Evolutionary conservation across 2,113 vertebrate genomes (phyloP).

Genomic region (Vidua chalybeata): DNA sequence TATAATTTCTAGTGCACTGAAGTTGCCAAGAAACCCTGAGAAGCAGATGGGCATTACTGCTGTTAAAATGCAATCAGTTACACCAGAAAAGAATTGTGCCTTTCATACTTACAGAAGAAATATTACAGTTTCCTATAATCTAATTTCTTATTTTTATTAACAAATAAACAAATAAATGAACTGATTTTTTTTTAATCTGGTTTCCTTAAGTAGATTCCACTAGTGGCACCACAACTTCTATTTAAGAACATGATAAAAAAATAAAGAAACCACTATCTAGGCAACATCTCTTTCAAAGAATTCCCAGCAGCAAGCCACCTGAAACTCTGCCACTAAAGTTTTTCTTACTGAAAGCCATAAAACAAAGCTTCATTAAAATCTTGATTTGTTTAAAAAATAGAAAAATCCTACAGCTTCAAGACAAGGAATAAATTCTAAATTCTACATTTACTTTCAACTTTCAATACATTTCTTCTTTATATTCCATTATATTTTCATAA

Average conservation of each 20-base stretch:
- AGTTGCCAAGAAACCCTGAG: slow-evolving; percentile 51
- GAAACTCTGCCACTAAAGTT: not conserved
- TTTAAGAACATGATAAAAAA: not conserved
- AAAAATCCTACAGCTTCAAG: not conserved
- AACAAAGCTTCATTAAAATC: not conserved
- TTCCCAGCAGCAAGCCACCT: not conserved
- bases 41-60: slow-evolving; percentile 54
- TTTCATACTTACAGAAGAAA: not conserved
- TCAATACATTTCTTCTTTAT: not conserved
- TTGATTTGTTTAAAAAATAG: not conserved
- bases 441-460: not conserved
- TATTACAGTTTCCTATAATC: not conserved
- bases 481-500: not conserved
- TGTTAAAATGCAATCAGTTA: slow-evolving; percentile 35
- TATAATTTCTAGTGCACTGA: slow-evolving; percentile 26
- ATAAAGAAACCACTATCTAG: not conserved
- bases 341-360: not conserved
- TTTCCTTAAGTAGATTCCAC: not conserved
- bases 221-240: not conserved
- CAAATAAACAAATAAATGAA: not conserved
- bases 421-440: not conserved
- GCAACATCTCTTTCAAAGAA: not conserved
- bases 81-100: not conserved
- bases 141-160: not conserved
- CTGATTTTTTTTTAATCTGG: not conserved